phyloP scores from a whole-genome alignment of 2,888 invertebrate species.

The Drosophila yooni region DNA sequence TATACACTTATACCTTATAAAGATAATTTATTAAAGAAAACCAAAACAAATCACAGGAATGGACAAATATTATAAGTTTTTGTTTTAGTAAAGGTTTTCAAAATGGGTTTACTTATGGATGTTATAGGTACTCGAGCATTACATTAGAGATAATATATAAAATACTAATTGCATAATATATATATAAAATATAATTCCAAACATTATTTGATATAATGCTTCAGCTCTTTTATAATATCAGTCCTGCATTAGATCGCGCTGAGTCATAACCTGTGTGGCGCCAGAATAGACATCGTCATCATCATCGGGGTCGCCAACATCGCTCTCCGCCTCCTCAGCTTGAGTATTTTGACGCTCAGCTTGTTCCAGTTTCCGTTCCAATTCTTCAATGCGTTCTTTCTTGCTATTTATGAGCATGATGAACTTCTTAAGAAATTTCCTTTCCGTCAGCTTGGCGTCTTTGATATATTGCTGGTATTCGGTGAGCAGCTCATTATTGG shows the following conservation, averaged over 20 bases:
- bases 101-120: neutral
- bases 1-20: conserved; percentile 65
- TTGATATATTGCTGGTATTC: conserved; percentile 67
- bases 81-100: neutral
- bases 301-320: conserved; percentile 13
- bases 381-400: conserved; percentile 74
- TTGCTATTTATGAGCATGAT: conserved; percentile 74
- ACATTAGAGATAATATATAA: neutral
- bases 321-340: conserved; percentile 18
- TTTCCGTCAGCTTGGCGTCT: conserved; percentile 58
- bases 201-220: conserved; percentile 2
- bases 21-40: conserved; percentile 73
- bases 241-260: conserved; percentile 6
- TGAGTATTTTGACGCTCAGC: neutral
- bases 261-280: conserved; percentile 50
- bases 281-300: conserved; percentile 35
- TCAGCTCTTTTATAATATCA: conserved; percentile 6
- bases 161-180: neutral
- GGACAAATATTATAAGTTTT: conserved; percentile 12
- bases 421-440: conserved; percentile 71
- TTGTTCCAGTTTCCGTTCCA: conserved; percentile 52
- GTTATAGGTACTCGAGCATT: neutral
- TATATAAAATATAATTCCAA: conserved; percentile 5
- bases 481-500: conserved; percentile 41
- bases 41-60: conserved; percentile 52